These are phyloP conservation scores for Nothoprocta pentlandii DNA, from an alignment of 2,113 vertebrate genomes.

Conservation along the genomic window DNA sequence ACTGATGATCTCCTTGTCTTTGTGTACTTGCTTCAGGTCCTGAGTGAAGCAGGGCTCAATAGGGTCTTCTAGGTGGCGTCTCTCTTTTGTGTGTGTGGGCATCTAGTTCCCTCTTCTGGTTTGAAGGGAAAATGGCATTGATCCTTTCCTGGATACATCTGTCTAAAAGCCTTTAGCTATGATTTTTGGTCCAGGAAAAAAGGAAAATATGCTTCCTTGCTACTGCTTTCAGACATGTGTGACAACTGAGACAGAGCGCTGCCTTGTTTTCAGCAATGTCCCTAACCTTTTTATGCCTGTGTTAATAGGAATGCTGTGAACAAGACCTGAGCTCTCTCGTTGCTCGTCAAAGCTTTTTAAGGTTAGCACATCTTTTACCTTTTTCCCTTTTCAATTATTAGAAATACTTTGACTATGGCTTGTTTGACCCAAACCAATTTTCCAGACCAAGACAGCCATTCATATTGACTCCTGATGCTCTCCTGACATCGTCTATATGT, in stretches of 20 bases:
- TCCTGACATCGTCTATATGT: not conserved
- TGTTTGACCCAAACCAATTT: not conserved
- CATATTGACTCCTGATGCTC: not conserved
- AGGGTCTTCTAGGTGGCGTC: not conserved
- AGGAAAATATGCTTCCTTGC: fast-evolving
- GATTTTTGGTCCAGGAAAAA: not conserved
- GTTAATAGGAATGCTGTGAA: not conserved
- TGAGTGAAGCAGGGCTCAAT: not conserved
- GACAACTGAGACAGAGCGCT: not conserved
- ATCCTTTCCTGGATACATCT: not conserved
- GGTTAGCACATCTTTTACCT: no score
- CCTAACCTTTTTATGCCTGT: not conserved
- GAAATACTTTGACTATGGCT: not conserved
- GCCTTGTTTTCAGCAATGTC: not conserved
- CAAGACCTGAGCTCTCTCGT: not conserved
- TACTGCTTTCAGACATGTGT: not conserved
- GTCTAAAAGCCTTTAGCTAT: not conserved
- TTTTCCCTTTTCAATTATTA: not conserved
- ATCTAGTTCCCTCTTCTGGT: not conserved
- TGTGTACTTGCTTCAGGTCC: not conserved
- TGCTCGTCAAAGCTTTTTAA: not conserved
- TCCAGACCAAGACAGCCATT: fast-evolving
- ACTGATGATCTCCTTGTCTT: not conserved
- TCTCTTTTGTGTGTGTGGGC: not conserved
- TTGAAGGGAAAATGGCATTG: not conserved